Evolutionary conservation across 1,140 invertebrate species (phyloP).

Genomic region (Drosophila lacteicornis): DNA sequence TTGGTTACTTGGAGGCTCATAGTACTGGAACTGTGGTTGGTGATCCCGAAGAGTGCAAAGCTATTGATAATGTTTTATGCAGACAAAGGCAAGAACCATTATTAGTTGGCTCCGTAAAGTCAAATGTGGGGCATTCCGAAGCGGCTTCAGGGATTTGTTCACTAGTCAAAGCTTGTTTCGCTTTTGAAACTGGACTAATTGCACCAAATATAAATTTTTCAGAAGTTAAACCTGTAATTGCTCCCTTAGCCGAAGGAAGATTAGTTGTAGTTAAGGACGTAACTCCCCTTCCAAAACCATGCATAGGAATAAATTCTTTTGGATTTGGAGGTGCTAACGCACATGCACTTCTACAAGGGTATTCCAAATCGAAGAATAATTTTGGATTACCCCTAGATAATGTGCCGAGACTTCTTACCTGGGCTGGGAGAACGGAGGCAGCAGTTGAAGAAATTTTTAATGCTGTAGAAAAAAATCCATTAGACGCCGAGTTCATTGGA

Average conservation of each 20-base stretch:
- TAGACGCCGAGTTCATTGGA: slow-evolving; percentile 87
- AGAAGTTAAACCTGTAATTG: slow-evolving; percentile 90
- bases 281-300: slow-evolving; percentile 87
- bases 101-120: slow-evolving; percentile 95
- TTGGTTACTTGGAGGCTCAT: slow-evolving; percentile 96
- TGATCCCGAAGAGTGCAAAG: slow-evolving; percentile 95
- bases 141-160: slow-evolving; percentile 94
- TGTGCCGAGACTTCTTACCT: slow-evolving; percentile 86
- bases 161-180: slow-evolving; percentile 91
- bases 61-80: slow-evolving; percentile 94
- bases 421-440: slow-evolving; percentile 87
- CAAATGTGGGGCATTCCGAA: slow-evolving; percentile 97
- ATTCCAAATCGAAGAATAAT: slow-evolving; percentile 86
- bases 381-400: slow-evolving; percentile 86
- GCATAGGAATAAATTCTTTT: slow-evolving; percentile 92
- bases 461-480: slow-evolving; percentile 87
- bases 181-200: slow-evolving; percentile 90
- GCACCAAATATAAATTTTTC: slow-evolving; percentile 93
- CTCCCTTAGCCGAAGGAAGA: slow-evolving; percentile 89
- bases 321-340: slow-evolving; percentile 93
- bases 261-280: slow-evolving; percentile 90
- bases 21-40: slow-evolving; percentile 93
- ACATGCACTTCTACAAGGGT: slow-evolving; percentile 89
- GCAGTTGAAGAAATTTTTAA: slow-evolving; percentile 89
- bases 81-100: slow-evolving; percentile 89